Base-by-base conservation (phyloP, 2,888 invertebrate species). In the Heliconius cydno region DNA sequence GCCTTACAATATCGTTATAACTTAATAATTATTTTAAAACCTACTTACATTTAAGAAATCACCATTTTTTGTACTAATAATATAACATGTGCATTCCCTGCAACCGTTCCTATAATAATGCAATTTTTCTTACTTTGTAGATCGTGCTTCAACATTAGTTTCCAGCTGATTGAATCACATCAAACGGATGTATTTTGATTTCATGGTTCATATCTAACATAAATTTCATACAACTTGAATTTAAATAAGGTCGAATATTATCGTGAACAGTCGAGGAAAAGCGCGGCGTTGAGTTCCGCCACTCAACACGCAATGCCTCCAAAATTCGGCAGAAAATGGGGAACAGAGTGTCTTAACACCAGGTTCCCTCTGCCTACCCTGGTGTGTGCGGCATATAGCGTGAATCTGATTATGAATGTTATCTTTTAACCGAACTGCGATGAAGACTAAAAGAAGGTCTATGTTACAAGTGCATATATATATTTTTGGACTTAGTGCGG, bases 151-250 rank as follows among this genome's bases (percentile, higher is more conserved):
- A 52, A 19, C 73, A 60, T 74, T 30, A 41, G 12, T 38, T 63
- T 74, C 73, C 72, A 76, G 76, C 57, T 72, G 66, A 80, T 63
- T 81, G 82, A 76, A 74, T 78, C 38, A 63, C 66, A 80, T 83
- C 78, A 81, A 83, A 83, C 73, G 34, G 74, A 30, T 76, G 15
- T 41, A 71, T 52, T 57, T 77, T 41, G 12, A 41, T 70, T 70
- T 34, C 38, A 41, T 77, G 71, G 72, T 71, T 57, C 28, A 38
- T 65, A 67, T 38, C 12, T 41, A 30, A 41, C 60, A 60, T 63
- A 19, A 25, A 28, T 71, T 72, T n/a, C 68, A 68, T 34, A 38
- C 2, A 68, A 3, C 12, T 68, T 34, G 38, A 68, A 38, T 38
- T 68, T n/a, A 41, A 38, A 12, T 68, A 38, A n/a, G 38, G 38